Percentiles rank a stretch among this genome's conserved stretches.
Conservation (phyloP, 1,140 invertebrate genomes). For the Pogonomyrmex californicus region DNA sequence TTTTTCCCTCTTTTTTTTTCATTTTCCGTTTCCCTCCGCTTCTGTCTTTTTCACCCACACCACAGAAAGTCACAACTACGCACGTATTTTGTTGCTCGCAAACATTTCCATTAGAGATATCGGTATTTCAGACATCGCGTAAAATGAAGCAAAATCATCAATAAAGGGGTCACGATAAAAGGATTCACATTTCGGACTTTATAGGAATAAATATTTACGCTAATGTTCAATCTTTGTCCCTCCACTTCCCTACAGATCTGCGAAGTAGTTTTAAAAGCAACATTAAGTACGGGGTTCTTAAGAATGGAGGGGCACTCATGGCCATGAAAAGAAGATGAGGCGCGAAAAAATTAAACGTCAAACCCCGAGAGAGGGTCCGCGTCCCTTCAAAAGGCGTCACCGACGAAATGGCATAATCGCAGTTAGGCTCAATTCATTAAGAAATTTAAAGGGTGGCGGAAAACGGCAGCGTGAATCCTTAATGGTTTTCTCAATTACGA, state of each 20-base stretch:
- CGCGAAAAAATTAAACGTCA: conserved; percentile 78
- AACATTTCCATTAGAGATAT: conserved; percentile 53
- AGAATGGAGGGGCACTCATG: conserved; percentile 54
- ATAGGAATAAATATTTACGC: conserved; percentile 16
- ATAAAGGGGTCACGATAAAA: not conserved
- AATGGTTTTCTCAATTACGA: conserved; percentile 77
- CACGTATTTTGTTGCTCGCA: conserved; percentile 20
- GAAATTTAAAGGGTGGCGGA: conserved; percentile 73
- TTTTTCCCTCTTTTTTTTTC: conserved; percentile 32
- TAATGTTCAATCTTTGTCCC: conserved; percentile 14
- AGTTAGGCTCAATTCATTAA: conserved; percentile 79
- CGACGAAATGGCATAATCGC: conserved; percentile 75
- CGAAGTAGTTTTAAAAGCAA: conserved; percentile 44
- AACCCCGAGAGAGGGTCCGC: conserved; percentile 65
- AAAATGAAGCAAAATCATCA: conserved; percentile 13
- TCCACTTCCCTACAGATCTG: not conserved
- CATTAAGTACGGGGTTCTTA: conserved; percentile 22
- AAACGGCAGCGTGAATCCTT: conserved; percentile 58
- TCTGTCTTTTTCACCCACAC: conserved; percentile 32
- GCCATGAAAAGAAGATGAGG: conserved; percentile 72
- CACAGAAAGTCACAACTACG: conserved; percentile 1
- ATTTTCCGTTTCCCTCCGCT: conserved; percentile 35
- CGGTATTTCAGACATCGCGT: conserved; percentile 15
- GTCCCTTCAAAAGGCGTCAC: conserved; percentile 74
- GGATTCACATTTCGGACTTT: not conserved